Evolutionary conservation across 2,797 vertebrate species (phyloP).

Genomic region (Borostomias antarcticus): DNA sequence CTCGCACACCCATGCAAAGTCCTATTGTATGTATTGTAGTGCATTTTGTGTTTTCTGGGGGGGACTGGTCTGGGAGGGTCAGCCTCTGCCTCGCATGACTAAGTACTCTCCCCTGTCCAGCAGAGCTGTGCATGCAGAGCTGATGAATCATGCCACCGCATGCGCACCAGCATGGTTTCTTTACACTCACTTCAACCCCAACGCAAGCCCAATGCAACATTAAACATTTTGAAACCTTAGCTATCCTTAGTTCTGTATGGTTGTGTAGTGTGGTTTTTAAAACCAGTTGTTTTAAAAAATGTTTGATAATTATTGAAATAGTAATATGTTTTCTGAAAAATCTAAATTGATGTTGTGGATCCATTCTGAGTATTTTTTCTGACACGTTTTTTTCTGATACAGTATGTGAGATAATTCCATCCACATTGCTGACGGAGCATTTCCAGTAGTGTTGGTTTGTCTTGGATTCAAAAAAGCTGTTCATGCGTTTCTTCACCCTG

Average conservation of each 20-base stretch:
- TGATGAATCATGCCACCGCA: slow-evolving; percentile 67
- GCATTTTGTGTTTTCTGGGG: slow-evolving; percentile 16
- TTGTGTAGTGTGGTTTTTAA: not conserved
- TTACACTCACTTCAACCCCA: slow-evolving; percentile 52
- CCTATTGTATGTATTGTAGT: slow-evolving; percentile 10
- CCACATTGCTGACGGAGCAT: too few species aligned
- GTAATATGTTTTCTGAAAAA: too few species aligned
- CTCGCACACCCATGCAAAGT: slow-evolving; percentile 19
- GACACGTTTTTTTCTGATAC: too few species aligned
- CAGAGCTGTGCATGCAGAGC: slow-evolving; percentile 74
- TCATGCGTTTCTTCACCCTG: not conserved
- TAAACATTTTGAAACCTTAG: not conserved
- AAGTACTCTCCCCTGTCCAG: slow-evolving; percentile 46
- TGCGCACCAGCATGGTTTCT: slow-evolving; percentile 71
- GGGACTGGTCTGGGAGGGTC: not conserved
- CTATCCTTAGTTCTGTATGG: not conserved
- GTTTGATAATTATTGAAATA: too few species aligned
- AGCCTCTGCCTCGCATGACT: not conserved
- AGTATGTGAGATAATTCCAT: too few species aligned
- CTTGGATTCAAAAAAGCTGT: too few species aligned
- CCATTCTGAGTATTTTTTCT: too few species aligned
- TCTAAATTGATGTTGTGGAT: too few species aligned
- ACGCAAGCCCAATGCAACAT: slow-evolving; percentile 15
- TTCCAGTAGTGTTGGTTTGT: too few species aligned
- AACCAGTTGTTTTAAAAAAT: too few species aligned